Evolutionary conservation across 2,888 invertebrate genomes (phyloP).

Genomic region (Zhengitettix transpicula): DNA sequence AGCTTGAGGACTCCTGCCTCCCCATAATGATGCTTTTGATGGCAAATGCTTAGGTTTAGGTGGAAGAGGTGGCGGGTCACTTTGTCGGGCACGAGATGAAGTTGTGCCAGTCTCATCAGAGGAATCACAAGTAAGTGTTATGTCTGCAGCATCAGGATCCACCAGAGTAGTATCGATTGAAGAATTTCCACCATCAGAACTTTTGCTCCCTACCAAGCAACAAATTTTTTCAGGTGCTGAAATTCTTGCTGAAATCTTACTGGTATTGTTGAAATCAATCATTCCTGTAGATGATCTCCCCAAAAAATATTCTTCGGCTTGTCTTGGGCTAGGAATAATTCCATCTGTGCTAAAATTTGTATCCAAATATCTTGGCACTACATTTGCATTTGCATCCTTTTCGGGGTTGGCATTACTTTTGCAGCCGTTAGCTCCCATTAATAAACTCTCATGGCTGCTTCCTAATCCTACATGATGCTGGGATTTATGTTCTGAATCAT

Average conservation of each 20-base stretch:
- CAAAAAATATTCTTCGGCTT: constrained; percentile 21
- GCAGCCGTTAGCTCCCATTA: background rate
- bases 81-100: constrained; percentile 2
- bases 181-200: background rate
- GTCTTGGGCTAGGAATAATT: constrained; percentile 18
- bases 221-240: background rate
- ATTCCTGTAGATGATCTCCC: background rate
- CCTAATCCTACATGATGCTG: background rate
- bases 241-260: background rate
- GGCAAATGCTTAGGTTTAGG: constrained; percentile 58
- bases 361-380: constrained; percentile 15
- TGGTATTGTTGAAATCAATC: background rate
- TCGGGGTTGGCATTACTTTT: background rate
- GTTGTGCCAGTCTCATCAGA: background rate
- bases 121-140: constrained; percentile 1
- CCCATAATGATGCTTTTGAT: constrained; percentile 44
- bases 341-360: constrained; percentile 21
- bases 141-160: background rate
- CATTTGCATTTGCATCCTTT: constrained; percentile 1
- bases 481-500: background rate
- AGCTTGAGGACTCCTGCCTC: constrained; percentile 12
- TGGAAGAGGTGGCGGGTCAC: constrained; percentile 48
- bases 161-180: constrained; percentile 6
- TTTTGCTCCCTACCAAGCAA: background rate
- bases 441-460: constrained; percentile 6